Conservation (phyloP, 2,888 invertebrate genomes). For the Ophioninae sp. region DNA sequence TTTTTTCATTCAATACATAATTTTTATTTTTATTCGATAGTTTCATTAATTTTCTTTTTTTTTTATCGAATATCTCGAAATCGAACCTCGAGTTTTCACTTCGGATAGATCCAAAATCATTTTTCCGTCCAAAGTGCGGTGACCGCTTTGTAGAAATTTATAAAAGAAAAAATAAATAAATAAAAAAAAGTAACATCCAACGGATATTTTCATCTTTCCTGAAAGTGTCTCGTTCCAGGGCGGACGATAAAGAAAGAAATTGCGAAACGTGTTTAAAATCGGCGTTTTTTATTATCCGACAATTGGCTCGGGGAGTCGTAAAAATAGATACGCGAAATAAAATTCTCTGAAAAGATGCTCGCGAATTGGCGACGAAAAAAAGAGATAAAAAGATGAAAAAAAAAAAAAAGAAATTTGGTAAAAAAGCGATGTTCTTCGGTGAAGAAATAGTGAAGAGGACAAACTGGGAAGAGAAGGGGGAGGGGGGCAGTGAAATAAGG, state of each 20-base stretch:
- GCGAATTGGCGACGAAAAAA: constrained; percentile 19
- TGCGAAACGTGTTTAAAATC: not conserved
- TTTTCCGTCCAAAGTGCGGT: not conserved
- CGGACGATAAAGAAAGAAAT: not conserved
- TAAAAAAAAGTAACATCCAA: not conserved
- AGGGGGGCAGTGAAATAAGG: not conserved
- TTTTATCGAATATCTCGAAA: too few relatives aligned
- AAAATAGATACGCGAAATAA: constrained; percentile 38
- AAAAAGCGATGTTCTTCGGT: constrained; percentile 9
- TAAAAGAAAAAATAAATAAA: not conserved
- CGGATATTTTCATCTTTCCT: not conserved
- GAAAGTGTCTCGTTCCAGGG: not conserved
- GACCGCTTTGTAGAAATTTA: too few relatives aligned
- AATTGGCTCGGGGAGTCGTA: not conserved
- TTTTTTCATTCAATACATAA: too few relatives aligned
- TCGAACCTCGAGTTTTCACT: too few relatives aligned
- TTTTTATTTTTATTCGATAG: too few relatives aligned
- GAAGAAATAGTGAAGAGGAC: not conserved
- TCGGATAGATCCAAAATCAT: not conserved
- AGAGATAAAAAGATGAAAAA: not conserved
- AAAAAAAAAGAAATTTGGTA: not conserved
- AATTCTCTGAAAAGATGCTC: constrained; percentile 29
- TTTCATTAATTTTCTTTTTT: too few relatives aligned
- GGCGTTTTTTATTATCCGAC: constrained; percentile 1
- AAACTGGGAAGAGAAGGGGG: not conserved